Evolutionary conservation across 2,888 invertebrate species (phyloP).

Genomic region (Tipula vernalis): DNA sequence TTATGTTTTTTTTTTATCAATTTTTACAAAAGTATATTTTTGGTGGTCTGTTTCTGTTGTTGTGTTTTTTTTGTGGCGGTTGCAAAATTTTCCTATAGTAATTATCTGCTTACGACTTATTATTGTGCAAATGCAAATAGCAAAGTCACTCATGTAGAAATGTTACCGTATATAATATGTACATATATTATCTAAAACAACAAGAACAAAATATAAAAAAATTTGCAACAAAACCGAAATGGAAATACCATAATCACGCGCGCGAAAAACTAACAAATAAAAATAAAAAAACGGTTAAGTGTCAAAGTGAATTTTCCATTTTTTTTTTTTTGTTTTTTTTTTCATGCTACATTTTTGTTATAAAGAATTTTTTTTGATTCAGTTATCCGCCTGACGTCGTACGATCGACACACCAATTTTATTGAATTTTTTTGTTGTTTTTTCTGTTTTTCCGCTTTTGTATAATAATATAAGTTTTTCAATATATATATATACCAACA

Average conservation of each 20-base stretch:
- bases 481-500: not conserved
- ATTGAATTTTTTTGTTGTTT: not conserved
- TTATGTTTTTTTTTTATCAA: not conserved
- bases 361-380: not conserved
- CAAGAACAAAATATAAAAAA: not conserved
- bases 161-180: not conserved
- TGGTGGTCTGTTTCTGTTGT: not conserved
- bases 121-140: not conserved
- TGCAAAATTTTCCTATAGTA: not conserved
- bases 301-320: conserved; percentile 8
- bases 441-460: not conserved
- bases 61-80: not conserved
- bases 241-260: not conserved
- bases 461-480: not conserved
- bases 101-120: not conserved
- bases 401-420: conserved; percentile 5
- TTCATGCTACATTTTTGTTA: not conserved
- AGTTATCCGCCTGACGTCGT: conserved; percentile 10
- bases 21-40: not conserved
- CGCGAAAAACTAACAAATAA: not conserved
- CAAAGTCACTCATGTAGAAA: not conserved
- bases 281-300: not conserved
- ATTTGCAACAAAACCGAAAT: not conserved
- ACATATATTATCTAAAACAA: too few relatives aligned
- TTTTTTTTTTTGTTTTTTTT: not conserved